These are phyloP conservation scores for Xenopus petersii DNA, from an alignment of 2,797 vertebrate species.

Conservation along the genomic window DNA sequence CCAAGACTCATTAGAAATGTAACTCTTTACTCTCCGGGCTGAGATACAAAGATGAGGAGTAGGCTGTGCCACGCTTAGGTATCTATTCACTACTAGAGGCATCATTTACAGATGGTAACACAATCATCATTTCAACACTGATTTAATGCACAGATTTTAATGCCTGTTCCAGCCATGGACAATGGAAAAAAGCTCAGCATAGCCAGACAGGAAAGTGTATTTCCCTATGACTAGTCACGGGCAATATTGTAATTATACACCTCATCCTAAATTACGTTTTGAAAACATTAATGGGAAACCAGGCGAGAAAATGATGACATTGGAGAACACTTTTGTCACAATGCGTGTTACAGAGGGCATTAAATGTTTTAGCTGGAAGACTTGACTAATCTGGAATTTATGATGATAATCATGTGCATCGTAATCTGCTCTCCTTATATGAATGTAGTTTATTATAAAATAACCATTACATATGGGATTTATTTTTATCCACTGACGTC, in stretches of 20 bases:
- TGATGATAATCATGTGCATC: too few species aligned
- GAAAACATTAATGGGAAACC: neutral
- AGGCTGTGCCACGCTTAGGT: conserved; percentile 21
- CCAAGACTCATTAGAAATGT: conserved; percentile 44
- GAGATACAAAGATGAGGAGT: conserved; percentile 11
- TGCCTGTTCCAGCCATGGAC: conserved; percentile 4
- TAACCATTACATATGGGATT: too few species aligned
- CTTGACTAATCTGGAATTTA: too few species aligned
- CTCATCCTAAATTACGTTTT: neutral
- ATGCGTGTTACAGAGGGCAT: neutral
- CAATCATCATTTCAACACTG: neutral
- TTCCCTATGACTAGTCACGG: neutral
- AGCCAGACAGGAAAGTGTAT: neutral
- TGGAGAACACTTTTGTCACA: neutral
- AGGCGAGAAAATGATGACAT: neutral
- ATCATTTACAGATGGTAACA: conserved; percentile 30
- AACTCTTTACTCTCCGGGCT: conserved; percentile 38
- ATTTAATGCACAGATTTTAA: conserved; percentile 35
- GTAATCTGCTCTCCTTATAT: too few species aligned
- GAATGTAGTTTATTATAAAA: too few species aligned
- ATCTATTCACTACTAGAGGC: conserved; percentile 32
- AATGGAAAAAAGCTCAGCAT: neutral
- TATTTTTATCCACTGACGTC: too few species aligned
- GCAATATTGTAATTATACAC: conserved; percentile 24
- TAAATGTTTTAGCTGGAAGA: neutral